phyloP scores from a whole-genome alignment of 2,797 vertebrate genomes.

The Tapirus indicus region DNA sequence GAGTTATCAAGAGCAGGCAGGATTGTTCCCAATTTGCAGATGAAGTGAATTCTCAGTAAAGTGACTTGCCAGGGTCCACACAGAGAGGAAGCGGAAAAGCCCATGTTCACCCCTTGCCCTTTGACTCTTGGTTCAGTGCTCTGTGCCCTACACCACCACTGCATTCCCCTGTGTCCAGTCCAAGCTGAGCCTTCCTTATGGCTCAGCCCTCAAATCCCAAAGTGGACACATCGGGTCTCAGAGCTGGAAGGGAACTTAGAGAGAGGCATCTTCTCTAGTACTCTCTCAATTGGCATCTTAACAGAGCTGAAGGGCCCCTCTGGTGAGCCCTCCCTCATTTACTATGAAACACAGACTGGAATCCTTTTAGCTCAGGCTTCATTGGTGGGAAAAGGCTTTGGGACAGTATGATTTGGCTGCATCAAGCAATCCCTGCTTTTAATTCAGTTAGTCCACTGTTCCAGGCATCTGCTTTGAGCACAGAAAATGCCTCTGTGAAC shows the following conservation, averaged over 20 bases:
- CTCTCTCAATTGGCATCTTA: neutral
- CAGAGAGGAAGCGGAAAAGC: neutral
- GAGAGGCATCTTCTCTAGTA: neutral
- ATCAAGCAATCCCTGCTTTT: neutral
- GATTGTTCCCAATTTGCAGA: neutral
- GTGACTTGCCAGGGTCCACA: neutral
- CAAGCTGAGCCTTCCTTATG: neutral
- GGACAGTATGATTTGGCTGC: neutral
- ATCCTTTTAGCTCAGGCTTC: neutral
- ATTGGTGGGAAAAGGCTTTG: neutral
- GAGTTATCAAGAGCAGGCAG: neutral
- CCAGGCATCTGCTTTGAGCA: neutral
- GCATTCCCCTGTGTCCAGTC: neutral
- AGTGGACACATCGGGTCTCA: neutral
- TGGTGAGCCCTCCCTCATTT: neutral
- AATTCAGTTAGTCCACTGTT: neutral
- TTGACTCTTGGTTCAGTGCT: neutral
- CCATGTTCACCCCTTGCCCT: neutral
- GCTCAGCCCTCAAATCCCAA: neutral
- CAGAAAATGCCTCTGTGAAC: neutral
- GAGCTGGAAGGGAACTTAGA: neutral
- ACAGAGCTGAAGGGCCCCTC: neutral
- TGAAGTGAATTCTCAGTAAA: neutral
- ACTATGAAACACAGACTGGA: neutral
- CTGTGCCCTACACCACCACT: no score